Percentiles rank a stretch among this genome's conserved stretches.
Conservation (phyloP, 2,797 vertebrate genomes). For the Huso huso region DNA sequence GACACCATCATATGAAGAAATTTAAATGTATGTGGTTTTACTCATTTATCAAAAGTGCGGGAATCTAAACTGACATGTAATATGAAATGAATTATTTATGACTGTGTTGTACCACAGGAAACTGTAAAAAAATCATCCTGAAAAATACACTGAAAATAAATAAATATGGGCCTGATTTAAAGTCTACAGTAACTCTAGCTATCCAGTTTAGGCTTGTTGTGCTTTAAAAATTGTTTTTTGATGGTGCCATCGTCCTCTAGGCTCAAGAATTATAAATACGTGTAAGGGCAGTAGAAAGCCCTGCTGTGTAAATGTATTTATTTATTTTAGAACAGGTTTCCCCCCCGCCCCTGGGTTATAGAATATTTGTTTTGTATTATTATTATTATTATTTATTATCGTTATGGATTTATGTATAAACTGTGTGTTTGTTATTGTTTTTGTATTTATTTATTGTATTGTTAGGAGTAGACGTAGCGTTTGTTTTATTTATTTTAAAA, state of each 20-base stretch:
- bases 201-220: background rate
- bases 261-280: background rate
- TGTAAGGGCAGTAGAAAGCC: no score
- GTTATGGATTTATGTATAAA: no score
- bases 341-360: no score
- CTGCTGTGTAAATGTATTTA: no score
- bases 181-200: background rate
- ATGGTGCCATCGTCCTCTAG: background rate
- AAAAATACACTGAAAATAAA: constrained; percentile 6
- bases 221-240: background rate
- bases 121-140: constrained; percentile 26
- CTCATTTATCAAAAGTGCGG: constrained; percentile 56
- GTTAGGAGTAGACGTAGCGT: no score
- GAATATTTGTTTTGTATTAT: no score
- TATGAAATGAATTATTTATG: constrained; percentile 65
- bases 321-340: no score
- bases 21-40: constrained; percentile 59
- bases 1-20: constrained; percentile 41
- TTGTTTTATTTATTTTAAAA: no score
- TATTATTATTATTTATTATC: no score
- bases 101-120: constrained; percentile 52
- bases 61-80: constrained; percentile 62
- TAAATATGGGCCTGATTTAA: constrained; percentile 2
- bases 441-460: no score
- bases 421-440: no score